A percentile compares a stretch with the other conserved stretches of the same genome.
Evolutionary conservation across 2,888 invertebrate genomes (phyloP).

Genomic region (Ochlodes sylvanus): DNA sequence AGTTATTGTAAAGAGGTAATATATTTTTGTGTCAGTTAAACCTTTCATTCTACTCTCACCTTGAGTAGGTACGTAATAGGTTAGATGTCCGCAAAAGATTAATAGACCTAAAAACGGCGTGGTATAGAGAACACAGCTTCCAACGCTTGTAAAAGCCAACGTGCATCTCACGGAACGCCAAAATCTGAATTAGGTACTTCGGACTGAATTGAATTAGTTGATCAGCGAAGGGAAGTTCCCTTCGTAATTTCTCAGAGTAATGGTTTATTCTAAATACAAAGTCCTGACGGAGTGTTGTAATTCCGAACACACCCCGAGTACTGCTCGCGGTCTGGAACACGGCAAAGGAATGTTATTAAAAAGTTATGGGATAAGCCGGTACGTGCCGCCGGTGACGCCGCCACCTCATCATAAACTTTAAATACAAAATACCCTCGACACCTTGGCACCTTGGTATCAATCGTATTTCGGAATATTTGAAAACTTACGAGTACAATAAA

Average conservation of each 20-base stretch:
- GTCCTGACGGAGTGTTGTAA: constrained; percentile 41
- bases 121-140: too few relatives aligned
- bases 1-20: too few relatives aligned
- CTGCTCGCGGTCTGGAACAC: constrained; percentile 70
- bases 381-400: constrained; percentile 63
- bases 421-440: constrained; percentile 51
- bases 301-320: constrained; percentile 69
- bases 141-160: too few relatives aligned
- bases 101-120: too few relatives aligned
- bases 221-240: background rate
- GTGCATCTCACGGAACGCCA: background rate
- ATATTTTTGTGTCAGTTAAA: too few relatives aligned
- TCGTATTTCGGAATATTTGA: background rate
- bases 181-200: background rate
- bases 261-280: constrained; percentile 18
- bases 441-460: background rate
- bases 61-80: too few relatives aligned
- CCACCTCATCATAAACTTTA: constrained; percentile 78
- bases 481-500: background rate
- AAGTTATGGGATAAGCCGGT: constrained; percentile 79
- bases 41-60: too few relatives aligned
- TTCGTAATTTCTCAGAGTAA: constrained; percentile 8
- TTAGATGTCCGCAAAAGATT: too few relatives aligned
- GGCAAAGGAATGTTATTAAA: constrained; percentile 80
- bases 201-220: background rate